phyloP scores from a whole-genome alignment of 2,888 invertebrate species.

The Tetramorium bicarinatum region DNA sequence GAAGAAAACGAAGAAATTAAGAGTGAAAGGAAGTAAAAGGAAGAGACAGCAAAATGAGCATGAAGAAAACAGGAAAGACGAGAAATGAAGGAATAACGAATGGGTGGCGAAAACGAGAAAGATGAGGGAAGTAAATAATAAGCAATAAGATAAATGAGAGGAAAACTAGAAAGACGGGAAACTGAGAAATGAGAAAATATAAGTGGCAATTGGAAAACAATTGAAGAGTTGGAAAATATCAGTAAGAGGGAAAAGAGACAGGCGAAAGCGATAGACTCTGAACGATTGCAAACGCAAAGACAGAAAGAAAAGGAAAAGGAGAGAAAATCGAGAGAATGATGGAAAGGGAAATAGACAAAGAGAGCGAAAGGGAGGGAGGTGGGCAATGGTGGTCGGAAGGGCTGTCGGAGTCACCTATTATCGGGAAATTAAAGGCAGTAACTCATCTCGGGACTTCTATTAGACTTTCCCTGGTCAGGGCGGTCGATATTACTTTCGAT shows the following conservation, averaged over 20 bases:
- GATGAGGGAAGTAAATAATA: background rate
- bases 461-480: constrained; percentile 82
- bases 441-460: constrained; percentile 84
- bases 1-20: background rate
- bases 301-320: constrained; percentile 56
- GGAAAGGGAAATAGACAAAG: constrained; percentile 49
- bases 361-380: constrained; percentile 48
- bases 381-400: constrained; percentile 65
- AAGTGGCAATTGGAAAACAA: constrained; percentile 26
- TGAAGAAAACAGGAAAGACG: background rate
- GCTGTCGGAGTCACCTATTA: constrained; percentile 81
- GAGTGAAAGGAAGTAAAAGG: background rate
- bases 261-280: constrained; percentile 3
- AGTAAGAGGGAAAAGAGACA: background rate
- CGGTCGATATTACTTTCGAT: constrained; percentile 85
- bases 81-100: background rate
- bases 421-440: constrained; percentile 85
- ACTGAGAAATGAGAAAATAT: constrained; percentile 6
- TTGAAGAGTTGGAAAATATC: constrained; percentile 6
- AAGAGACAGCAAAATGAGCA: background rate
- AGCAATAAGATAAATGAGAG: constrained; percentile 30
- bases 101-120: background rate
- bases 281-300: constrained; percentile 30
- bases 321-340: constrained; percentile 30
- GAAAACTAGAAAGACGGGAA: background rate